Conservation (phyloP, 2,113 vertebrate species). For the Telmatochromis sp. region DNA sequence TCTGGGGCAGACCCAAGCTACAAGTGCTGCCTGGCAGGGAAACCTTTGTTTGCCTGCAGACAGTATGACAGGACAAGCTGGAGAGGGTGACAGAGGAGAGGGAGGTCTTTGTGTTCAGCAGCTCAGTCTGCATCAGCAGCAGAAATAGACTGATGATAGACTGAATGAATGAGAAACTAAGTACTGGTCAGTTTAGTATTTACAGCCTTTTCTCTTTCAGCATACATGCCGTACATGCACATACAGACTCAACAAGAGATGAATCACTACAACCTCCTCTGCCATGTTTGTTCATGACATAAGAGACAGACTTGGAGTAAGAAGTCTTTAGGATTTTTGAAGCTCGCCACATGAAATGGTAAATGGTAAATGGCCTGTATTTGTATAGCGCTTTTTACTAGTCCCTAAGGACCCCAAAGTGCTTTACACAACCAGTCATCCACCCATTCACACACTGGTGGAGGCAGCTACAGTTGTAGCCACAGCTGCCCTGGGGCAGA, state of each 20-base stretch:
- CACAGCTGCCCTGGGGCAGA: too few species aligned
- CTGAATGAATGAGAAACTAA: neutral
- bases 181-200: neutral
- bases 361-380: too few species aligned
- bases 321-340: conserved; percentile 25
- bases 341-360: conserved; percentile 13
- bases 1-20: neutral
- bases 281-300: conserved; percentile 38
- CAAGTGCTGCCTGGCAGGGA: neutral
- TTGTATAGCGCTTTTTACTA: too few species aligned
- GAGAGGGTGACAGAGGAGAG: neutral
- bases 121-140: neutral
- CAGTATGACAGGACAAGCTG: neutral
- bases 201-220: neutral
- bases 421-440: too few species aligned
- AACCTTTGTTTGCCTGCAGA: neutral
- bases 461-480: too few species aligned
- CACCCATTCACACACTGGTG: too few species aligned
- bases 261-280: conserved; percentile 46
- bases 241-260: neutral
- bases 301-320: neutral
- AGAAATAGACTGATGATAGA: neutral
- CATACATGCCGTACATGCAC: neutral
- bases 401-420: too few species aligned
- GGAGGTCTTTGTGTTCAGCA: neutral